These are phyloP conservation scores for Dynastes grantii DNA, from an alignment of 2,888 invertebrate species.

Conservation along the genomic window DNA sequence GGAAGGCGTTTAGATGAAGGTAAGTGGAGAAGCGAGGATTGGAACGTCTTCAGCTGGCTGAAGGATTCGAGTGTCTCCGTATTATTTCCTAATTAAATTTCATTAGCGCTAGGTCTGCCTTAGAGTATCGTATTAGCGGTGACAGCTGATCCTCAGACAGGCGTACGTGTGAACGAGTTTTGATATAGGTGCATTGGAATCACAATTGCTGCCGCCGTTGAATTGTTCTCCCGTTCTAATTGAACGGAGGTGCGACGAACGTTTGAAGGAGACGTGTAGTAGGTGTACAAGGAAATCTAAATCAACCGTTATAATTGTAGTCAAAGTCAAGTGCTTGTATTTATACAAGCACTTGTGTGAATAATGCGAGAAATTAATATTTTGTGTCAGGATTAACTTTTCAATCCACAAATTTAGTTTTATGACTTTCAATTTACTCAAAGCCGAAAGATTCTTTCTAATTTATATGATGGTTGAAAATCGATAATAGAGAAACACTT, in stretches of 20 bases:
- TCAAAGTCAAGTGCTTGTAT: not conserved
- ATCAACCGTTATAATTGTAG: conserved; percentile 6
- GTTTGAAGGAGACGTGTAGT: conserved; percentile 3
- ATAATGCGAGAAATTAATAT: too few species aligned
- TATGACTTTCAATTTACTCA: too few species aligned
- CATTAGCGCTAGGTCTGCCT: conserved; percentile 28
- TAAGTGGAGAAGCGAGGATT: not conserved
- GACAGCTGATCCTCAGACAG: conserved; percentile 27
- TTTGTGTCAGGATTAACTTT: too few species aligned
- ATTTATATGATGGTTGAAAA: too few species aligned
- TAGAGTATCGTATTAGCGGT: conserved; percentile 29
- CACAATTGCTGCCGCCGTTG: conserved; percentile 44
- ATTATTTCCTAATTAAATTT: conserved; percentile 33
- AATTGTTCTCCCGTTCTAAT: not conserved
- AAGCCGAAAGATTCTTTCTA: too few species aligned
- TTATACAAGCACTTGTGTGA: not conserved
- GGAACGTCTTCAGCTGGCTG: not conserved
- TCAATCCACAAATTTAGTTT: too few species aligned
- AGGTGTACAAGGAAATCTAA: conserved; percentile 6
- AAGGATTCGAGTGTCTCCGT: conserved; percentile 9
- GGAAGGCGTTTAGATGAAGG: not conserved
- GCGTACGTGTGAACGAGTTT: conserved; percentile 16
- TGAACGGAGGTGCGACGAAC: not conserved
- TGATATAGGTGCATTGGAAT: conserved; percentile 24
- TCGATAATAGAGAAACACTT: too few species aligned